Conservation (phyloP, 2,113 vertebrate species). For the Noctilio leporinus region DNA sequence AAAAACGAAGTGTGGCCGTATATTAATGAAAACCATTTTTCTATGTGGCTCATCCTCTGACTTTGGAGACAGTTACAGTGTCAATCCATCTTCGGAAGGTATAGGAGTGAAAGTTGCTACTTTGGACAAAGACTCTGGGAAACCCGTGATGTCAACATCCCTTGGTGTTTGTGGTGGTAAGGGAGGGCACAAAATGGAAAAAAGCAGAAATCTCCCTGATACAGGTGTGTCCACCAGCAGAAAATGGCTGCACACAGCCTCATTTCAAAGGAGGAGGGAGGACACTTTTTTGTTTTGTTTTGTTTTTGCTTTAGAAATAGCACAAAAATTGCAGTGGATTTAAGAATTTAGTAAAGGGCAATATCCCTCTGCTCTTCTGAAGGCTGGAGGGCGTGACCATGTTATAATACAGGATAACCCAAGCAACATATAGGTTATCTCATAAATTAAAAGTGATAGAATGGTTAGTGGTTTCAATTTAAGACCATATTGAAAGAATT, state of each 20-base stretch:
- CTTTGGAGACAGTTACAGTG: neutral
- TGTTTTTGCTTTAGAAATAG: neutral
- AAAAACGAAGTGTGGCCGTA: neutral
- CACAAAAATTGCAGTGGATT: neutral
- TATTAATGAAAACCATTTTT: neutral
- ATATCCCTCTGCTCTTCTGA: neutral
- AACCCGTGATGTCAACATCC: neutral
- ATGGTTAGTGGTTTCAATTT: neutral
- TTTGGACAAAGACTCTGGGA: neutral
- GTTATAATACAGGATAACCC: neutral
- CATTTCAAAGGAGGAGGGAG: neutral
- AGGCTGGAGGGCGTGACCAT: neutral
- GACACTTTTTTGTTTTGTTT: neutral
- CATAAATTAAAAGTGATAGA: neutral
- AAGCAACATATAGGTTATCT: neutral
- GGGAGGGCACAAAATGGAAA: neutral
- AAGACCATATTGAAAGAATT: neutral
- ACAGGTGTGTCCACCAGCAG: neutral
- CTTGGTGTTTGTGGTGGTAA: neutral
- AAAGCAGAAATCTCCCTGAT: neutral
- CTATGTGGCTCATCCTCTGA: neutral
- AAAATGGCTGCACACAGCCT: neutral
- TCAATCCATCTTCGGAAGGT: neutral
- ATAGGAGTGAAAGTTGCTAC: neutral
- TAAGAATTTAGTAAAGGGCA: neutral